Base-by-base conservation (phyloP, 2,888 invertebrate genomes). In the Cephus runcator region DNA sequence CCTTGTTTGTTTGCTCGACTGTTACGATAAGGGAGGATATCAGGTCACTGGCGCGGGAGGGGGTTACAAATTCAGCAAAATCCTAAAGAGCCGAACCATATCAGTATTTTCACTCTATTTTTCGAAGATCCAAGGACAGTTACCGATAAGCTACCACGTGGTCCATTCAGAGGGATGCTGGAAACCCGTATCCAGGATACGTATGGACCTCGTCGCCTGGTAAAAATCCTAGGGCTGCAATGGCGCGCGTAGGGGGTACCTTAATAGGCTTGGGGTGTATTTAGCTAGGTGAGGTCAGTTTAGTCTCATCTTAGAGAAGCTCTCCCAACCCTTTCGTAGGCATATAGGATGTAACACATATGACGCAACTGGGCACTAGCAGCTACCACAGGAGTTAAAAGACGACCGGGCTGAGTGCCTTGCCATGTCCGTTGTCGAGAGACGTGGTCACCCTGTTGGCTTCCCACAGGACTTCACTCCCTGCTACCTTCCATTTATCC, bases 371-470 rank as follows among this genome's bases (percentile, higher is more conserved):
- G 56, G 23, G 56, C 9, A 56, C 56, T 23, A 23, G 56, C 56
- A 56, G 56, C 56, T 56, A 80, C 81, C 83, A 82, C 84, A 86
- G 84, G 87, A 88, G 88, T 88, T 89, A 88, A 89, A 88, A 90
- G 90, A 89, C 87, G 87, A 88, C 87, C 88, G 85, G 87, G 87
- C 87, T 90, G 89, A 90, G 90, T 90, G 90, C 88, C 89, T 89
- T 90, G 88, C 87, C 87, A 86, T 90, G 90, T 90, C 87, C 79
- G 79, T 56, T 79, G 80, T 79, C 75, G 80, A 78, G 85, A 85
- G 83, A 81, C 83, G 84, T 81, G 85, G 84, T 84, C 87, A 77
- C 23, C 56, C 56, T 56, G 71, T 71, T 71, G 71, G 71, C 71
- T 71, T 71, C 71, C 71, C 71, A 31, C 71, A 71, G 71, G 71